Base-by-base conservation (phyloP, 2,797 vertebrate species). In the Miichthys miiuy region DNA sequence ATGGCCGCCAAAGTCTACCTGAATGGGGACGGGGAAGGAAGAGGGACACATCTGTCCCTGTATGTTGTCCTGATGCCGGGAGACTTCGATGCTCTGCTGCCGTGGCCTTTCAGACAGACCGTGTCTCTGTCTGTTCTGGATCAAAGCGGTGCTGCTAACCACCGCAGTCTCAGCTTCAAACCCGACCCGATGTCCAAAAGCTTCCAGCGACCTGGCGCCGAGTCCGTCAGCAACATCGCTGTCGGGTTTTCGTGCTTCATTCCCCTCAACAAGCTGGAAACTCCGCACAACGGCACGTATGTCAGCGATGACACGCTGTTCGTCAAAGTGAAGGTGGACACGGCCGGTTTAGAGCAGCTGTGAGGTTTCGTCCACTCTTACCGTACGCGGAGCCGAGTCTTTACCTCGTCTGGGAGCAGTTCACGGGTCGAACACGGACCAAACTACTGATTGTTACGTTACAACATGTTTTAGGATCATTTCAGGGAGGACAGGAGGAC, bases 61-160 rank as follows among this genome's bases (percentile, higher is more conserved):
- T 98, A 97, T 60, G 95, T 98, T 0, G 96, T 97, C 60, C 94
- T 98, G 77, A 97, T 98, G 97, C 95, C 94, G 14, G 97, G 97
- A 0, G 97, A 98, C 83, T 98, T 97, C 5, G 97, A 98, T 79
- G 96, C 96, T 0, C 92, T 98, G 11, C 80, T 98, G 50, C 93
- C 94, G 0, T 98, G 97, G 97, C 97, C 97, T 0, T 98, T 98
- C 91, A 95, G 83, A 84, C 97, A 97, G 85, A 95, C 96, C 57
- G 96, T 98, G 68, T 95, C 96, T 0, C 92, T 98, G 51, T 96
- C 96, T 74, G 90, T 98, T 80, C 85, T 98, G 90, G 97, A 98
- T 83, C 97, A 98, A 87, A 96, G 97, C 0, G 94, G 96, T 6
- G 93, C 95, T 61, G 95, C 94, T 64, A 96, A 96, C 87, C 96